Base-by-base conservation (phyloP, 2,797 vertebrate species). In the Notamacropus eugenii region DNA sequence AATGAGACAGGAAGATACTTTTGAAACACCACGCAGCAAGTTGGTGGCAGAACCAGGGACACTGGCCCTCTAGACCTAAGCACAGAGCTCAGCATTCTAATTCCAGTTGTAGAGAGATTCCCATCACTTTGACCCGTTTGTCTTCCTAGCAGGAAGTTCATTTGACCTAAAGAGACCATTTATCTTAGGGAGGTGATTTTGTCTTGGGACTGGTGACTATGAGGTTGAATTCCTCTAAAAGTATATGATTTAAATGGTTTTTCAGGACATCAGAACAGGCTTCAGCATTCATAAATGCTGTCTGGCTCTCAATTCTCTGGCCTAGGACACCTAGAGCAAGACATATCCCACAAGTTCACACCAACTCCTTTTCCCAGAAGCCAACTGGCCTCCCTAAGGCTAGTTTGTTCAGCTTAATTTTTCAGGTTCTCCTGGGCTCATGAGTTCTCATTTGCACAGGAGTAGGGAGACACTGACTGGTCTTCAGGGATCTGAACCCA, bases 171-270 rank as follows among this genome's bases (percentile, higher is more conserved):
- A 96, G 92, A 97, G 96, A 94, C 96, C 95, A 96, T 98, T 98
- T 97, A 97, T 98, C 98, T 97, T 95, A n/a, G 90, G 93, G 96
- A 98, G 96, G 95, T 97, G 97, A 95, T 97, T 98, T 97, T 40
- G 74, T 46, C 74, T 82, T 82, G 40, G 74, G n/a, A 9, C 74
- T 27, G 40, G 74, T 82, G 74, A 74, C 40, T 82, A 9, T 46
- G 2, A 82, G 22, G 74, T 97, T 92, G 27, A 97, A 95, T 98
- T 97, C 97, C 96, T 95, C 94, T 97, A 87, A 94, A 97, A 97
- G 97, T 97, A 91, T 94, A 74, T 92, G 97, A 95, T 97, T 97
- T 96, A 97, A 97, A 96, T 96, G 95, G 90, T 96, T 97, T 96
- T 96, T 92, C 96, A 97, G 96, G 97, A 97, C 97, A 95, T 97